Conservation (phyloP, 2,888 invertebrate genomes). For the Omphaloscelis lunosa region DNA sequence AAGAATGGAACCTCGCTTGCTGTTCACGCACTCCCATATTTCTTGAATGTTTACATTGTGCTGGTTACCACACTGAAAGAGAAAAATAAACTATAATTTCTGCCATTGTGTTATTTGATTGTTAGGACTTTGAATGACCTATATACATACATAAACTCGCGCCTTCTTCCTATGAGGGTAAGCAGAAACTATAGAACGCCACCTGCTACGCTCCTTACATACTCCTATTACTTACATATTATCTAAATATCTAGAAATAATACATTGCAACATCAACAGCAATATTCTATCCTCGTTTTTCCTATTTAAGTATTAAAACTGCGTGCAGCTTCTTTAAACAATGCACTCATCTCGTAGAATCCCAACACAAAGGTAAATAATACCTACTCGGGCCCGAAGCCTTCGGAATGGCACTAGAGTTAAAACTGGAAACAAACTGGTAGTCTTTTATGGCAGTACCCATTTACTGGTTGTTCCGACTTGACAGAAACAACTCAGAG, state of each 20-base stretch:
- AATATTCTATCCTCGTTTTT: conserved; percentile 18
- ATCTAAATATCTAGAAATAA: neutral
- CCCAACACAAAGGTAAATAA: conserved; percentile 36
- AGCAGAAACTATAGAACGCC: too few species aligned
- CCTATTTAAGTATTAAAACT: conserved; percentile 10
- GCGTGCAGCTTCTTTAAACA: conserved; percentile 22
- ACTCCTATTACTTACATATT: too few species aligned
- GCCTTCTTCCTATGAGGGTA: too few species aligned
- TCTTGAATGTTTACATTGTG: conserved; percentile 61
- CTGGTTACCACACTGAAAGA: conserved; percentile 74
- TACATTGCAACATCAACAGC: conserved; percentile 19
- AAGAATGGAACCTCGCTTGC: conserved; percentile 66
- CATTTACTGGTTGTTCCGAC: conserved; percentile 52
- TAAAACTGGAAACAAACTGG: conserved; percentile 55
- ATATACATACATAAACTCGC: neutral
- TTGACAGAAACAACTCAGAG: conserved; percentile 57
- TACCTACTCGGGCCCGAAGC: conserved; percentile 27
- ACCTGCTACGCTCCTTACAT: too few species aligned
- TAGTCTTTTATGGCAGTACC: conserved; percentile 56
- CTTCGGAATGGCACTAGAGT: conserved; percentile 41
- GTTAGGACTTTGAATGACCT: neutral
- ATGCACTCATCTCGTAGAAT: conserved; percentile 31
- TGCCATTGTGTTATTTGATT: neutral
- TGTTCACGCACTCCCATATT: conserved; percentile 72
- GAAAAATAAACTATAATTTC: neutral